Evolutionary conservation across 1,140 invertebrate genomes (phyloP), one percentile per base, ranked within the genome.

Genomic region (Drosophila kikkawai): DNA sequence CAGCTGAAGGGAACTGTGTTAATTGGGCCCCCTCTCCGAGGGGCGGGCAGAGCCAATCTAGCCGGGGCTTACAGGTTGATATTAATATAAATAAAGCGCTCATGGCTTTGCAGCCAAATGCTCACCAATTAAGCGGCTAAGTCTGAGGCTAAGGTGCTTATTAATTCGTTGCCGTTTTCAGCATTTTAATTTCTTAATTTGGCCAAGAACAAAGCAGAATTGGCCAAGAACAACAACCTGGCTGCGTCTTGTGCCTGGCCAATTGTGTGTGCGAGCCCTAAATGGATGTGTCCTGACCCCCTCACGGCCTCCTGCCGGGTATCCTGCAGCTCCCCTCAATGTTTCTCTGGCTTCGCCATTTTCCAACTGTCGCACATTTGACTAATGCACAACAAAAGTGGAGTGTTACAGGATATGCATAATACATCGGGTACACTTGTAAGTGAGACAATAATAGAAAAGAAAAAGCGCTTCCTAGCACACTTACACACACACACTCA

Each of bases 361-460:
- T 83, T 83, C 83, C 83, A 83, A 87, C 84, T 88, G 84, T 80
- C 84, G 78, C 75, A 90, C 85, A 90, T 90, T 90, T 90, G 85
- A 90, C 85, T 90, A 90, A 90, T 90, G 85, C 85, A 90, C 85
- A 91, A 91, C 85, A 91, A 88, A 90, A 88, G 81, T 90, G 85
- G 86, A 90, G 85, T 90, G 85, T 91, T 90, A 90, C 85, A 90
- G 86, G 85, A 90, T 90, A 90, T 90, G 85, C 85, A 90, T 90
- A 90, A 90, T 91, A 90, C 85, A 90, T 91, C 82, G 82, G 85
- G 79, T 90, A 90, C 85, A 90, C 85, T 90, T 90, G 86, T 85
- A 90, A 90, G 85, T 91, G 85, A 90, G 85, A 91, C 85, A 90
- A 90, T 90, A 91, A 90, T 90, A 90, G 86, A 90, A 90, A 85